Conservation (phyloP, 2,113 vertebrate genomes). For the Dipodomys merriami region DNA sequence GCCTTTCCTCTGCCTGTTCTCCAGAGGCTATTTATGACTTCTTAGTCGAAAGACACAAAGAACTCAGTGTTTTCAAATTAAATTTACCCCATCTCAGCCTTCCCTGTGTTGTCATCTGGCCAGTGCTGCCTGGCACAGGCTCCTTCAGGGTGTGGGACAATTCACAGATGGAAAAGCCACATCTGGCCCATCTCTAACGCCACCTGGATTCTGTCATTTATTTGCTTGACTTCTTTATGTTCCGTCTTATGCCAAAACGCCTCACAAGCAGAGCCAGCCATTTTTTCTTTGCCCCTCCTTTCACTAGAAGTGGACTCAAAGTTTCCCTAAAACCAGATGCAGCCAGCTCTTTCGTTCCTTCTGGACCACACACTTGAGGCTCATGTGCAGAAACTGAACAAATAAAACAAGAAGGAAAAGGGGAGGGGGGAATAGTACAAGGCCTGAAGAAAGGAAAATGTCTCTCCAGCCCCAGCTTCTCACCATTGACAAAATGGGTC, state of each 20-base stretch:
- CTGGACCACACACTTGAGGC: conserved; percentile 71
- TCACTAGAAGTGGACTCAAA: conserved; percentile 40
- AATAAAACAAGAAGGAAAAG: conserved; percentile 37
- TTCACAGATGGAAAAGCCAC: conserved; percentile 8
- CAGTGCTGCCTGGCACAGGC: neutral
- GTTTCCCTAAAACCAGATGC: conserved; percentile 53
- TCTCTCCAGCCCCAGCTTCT: neutral
- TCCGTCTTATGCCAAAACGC: neutral
- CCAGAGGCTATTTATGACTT: conserved; percentile 2
- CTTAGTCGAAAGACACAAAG: conserved; percentile 10
- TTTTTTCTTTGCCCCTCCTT: neutral
- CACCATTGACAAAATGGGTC: neutral
- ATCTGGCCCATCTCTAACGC: neutral
- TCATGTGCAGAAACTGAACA: conserved; percentile 66
- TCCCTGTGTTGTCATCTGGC: neutral
- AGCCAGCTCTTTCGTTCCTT: conserved; percentile 45
- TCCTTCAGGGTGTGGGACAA: neutral
- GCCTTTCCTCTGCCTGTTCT: neutral
- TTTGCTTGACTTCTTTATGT: conserved; percentile 9
- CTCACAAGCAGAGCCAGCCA: conserved; percentile 55
- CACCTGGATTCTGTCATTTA: conserved; percentile 33
- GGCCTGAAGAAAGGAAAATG: conserved; percentile 35
- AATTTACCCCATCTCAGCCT: neutral
- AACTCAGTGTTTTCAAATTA: neutral
- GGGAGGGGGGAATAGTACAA: conserved; percentile 17